These are phyloP conservation scores for Guaruba guarouba DNA, from an alignment of 2,113 vertebrate genomes.

Conservation along the genomic window DNA sequence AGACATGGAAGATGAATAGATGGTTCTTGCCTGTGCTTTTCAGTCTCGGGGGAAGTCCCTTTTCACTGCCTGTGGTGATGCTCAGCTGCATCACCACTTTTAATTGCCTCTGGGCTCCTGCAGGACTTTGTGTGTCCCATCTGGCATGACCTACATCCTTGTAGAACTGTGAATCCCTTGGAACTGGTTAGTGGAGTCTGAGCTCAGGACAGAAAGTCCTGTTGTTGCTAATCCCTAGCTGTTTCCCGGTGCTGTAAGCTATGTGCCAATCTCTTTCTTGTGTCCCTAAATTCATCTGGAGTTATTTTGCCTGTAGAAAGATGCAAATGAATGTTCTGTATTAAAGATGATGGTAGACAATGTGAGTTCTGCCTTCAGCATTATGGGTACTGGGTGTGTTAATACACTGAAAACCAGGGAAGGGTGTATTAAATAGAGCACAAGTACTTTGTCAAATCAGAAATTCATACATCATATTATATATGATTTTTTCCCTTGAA, in stretches of 20 bases:
- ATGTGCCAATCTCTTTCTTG: not conserved
- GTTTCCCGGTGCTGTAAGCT: not conserved
- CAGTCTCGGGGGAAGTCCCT: slow-evolving; percentile 6
- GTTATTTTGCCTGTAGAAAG: not conserved
- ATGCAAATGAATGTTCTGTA: not conserved
- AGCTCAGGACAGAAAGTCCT: not conserved
- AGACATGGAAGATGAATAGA: slow-evolving; percentile 7
- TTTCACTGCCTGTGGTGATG: slow-evolving; percentile 13
- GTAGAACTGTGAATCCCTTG: not conserved
- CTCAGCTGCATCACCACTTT: not conserved
- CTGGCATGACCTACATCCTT: slow-evolving; percentile 51
- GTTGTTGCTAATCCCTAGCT: not conserved
- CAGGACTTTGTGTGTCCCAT: slow-evolving; percentile 32
- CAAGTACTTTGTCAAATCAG: not conserved
- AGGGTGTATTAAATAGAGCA: not conserved
- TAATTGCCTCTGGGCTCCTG: slow-evolving; percentile 53
- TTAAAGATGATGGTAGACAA: not conserved
- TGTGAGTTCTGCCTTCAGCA: not conserved
- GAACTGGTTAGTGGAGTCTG: not conserved
- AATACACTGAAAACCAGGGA: not conserved
- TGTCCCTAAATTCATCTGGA: not conserved
- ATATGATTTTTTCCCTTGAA: not conserved
- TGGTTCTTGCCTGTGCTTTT: not conserved
- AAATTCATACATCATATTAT: not conserved
- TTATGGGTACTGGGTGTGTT: not conserved